Conservation (phyloP, 2,888 invertebrate species). For the Drosophila neutralis region DNA sequence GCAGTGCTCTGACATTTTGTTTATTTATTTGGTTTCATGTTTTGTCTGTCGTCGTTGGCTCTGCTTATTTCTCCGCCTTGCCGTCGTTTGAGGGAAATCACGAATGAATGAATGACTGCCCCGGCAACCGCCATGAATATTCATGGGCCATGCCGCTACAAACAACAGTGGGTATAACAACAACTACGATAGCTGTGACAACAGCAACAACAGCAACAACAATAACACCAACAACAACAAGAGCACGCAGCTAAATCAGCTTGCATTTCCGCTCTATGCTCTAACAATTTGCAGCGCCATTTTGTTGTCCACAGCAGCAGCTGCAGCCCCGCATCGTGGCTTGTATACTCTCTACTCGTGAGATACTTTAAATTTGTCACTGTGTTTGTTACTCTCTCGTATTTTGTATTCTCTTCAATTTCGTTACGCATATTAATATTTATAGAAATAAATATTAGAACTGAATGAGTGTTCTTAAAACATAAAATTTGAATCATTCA, state of each 20-base stretch:
- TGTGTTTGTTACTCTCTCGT: background rate
- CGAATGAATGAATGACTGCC: constrained; percentile 80
- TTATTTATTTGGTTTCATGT: constrained; percentile 79
- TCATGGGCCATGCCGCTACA: constrained; percentile 70
- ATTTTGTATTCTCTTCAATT: background rate
- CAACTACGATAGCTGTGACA: constrained; percentile 19
- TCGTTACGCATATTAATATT: background rate
- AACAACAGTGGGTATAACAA: constrained; percentile 52
- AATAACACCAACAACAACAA: constrained; percentile 23
- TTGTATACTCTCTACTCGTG: constrained; percentile 18
- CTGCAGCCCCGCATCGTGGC: constrained; percentile 20
- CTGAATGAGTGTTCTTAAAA: background rate
- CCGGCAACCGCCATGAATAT: constrained; percentile 74
- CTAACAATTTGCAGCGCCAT: constrained; percentile 72
- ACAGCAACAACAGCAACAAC: constrained; percentile 15
- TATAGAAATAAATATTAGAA: background rate
- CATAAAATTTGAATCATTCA: background rate
- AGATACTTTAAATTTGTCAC: background rate
- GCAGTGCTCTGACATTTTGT: constrained; percentile 68
- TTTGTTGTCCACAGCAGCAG: constrained; percentile 64
- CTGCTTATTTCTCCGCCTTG: constrained; percentile 1
- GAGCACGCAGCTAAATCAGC: constrained; percentile 53
- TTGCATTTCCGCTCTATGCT: constrained; percentile 74
- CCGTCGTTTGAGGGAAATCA: constrained; percentile 70
- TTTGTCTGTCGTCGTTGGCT: constrained; percentile 63